These are phyloP conservation scores for Campylomormyrus numenius DNA, from an alignment of 2,113 vertebrate genomes.

Conservation along the genomic window DNA sequence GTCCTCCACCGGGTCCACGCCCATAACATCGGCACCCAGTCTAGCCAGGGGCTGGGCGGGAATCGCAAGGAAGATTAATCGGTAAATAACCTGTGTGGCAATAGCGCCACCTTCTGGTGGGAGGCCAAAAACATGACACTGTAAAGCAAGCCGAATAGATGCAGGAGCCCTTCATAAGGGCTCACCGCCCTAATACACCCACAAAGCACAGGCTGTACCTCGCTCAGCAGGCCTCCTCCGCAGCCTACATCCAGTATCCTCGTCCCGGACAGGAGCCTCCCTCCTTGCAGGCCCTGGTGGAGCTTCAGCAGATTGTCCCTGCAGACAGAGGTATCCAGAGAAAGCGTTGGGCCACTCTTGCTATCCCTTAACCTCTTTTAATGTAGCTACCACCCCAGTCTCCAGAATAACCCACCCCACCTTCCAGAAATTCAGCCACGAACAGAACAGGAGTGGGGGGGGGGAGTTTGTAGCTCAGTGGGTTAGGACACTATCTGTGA, in stretches of 20 bases:
- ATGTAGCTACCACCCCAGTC: background rate
- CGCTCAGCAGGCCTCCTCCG: conserved; percentile 83
- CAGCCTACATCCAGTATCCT: conserved; percentile 88
- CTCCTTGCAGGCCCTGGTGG: conserved; percentile 55
- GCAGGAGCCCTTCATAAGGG: background rate
- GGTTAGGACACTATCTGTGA: background rate
- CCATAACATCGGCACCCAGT: conserved; percentile 78
- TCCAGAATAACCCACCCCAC: background rate
- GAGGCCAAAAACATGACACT: background rate
- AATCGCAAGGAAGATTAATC: background rate
- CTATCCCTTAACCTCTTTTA: background rate
- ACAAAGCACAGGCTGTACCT: conserved; percentile 60
- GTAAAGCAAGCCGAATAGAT: background rate
- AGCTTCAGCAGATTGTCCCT: conserved; percentile 85
- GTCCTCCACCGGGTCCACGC: conserved; percentile 86
- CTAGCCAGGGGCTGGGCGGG: conserved; percentile 79
- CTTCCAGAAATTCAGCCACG: conserved; percentile 12
- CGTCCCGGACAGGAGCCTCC: conserved; percentile 72
- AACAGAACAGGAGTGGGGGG: conserved; percentile 23
- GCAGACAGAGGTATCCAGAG: conserved; percentile 26
- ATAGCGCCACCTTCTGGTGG: conserved; percentile 33
- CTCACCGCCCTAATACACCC: background rate
- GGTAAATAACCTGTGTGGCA: background rate
- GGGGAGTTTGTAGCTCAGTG: background rate
- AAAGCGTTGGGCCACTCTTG: background rate